Evolutionary conservation across 1,140 invertebrate species (phyloP).

Genomic region (Trichonephila clavipes): DNA sequence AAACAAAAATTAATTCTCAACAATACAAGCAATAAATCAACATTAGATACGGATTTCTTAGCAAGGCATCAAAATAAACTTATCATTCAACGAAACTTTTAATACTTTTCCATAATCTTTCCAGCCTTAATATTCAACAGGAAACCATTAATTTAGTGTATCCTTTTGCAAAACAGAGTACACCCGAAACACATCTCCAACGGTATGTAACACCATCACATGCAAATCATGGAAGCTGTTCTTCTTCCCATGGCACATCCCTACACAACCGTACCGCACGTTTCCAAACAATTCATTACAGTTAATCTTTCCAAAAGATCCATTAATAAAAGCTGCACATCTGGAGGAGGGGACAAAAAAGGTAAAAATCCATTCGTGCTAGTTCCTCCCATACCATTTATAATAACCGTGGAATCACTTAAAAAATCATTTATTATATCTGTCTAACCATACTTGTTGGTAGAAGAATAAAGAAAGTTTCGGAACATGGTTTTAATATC

Average conservation of each 20-base stretch:
- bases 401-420: slow-evolving; percentile 33
- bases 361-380: background rate
- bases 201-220: background rate
- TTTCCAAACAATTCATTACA: slow-evolving; percentile 23
- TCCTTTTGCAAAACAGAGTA: background rate
- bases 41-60: too few relatives aligned
- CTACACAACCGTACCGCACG: background rate
- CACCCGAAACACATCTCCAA: background rate
- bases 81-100: too few relatives aligned
- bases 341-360: background rate
- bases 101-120: too few relatives aligned
- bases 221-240: background rate
- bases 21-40: too few relatives aligned
- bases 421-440: slow-evolving; percentile 40
- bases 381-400: slow-evolving; percentile 31
- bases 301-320: background rate
- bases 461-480: background rate
- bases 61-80: too few relatives aligned
- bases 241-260: background rate
- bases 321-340: slow-evolving; percentile 10
- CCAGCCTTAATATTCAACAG: background rate
- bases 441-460: slow-evolving; percentile 21
- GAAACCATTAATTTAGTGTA: background rate
- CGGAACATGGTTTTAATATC: background rate
- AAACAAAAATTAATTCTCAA: too few relatives aligned